phyloP scores from a whole-genome alignment of 2,888 invertebrate species.

The Tortricodes alternella region DNA sequence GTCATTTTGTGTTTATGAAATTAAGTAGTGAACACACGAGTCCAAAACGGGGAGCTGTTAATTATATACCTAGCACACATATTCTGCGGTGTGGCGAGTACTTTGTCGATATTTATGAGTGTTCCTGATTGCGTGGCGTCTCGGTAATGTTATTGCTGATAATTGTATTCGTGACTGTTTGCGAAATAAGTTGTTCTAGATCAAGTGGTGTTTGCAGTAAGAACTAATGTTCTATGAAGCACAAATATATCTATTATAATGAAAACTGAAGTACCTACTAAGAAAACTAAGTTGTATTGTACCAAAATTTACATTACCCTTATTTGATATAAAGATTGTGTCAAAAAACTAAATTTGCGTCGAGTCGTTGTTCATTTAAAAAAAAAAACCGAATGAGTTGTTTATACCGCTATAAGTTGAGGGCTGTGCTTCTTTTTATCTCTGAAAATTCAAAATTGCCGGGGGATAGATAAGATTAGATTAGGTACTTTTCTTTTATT shows the following conservation, averaged over 20 bases:
- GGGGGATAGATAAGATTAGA: no score
- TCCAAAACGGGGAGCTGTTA: constrained; percentile 73
- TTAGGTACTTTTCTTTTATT: no score
- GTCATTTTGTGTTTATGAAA: constrained; percentile 32
- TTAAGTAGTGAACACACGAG: constrained; percentile 61
- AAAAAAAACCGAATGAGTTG: no score
- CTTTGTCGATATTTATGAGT: constrained; percentile 49
- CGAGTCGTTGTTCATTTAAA: no score
- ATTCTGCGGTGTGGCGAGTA: constrained; percentile 58
- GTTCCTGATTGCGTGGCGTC: constrained; percentile 14
- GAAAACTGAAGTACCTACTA: neutral
- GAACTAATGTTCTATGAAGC: neutral
- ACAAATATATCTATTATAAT: neutral
- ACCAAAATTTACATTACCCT: no score
- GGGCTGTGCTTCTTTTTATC: no score
- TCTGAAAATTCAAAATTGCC: no score
- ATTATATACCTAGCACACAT: constrained; percentile 71
- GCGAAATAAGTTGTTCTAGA: neutral
- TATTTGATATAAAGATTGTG: no score
- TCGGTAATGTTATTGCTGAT: constrained; percentile 26
- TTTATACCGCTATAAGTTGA: no score
- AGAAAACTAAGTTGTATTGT: neutral
- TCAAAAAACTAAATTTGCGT: no score
- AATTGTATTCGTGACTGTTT: constrained; percentile 29
- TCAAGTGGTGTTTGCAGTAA: neutral